Conservation (phyloP, 2,888 invertebrate species). For the Nomada ferruginata region DNA sequence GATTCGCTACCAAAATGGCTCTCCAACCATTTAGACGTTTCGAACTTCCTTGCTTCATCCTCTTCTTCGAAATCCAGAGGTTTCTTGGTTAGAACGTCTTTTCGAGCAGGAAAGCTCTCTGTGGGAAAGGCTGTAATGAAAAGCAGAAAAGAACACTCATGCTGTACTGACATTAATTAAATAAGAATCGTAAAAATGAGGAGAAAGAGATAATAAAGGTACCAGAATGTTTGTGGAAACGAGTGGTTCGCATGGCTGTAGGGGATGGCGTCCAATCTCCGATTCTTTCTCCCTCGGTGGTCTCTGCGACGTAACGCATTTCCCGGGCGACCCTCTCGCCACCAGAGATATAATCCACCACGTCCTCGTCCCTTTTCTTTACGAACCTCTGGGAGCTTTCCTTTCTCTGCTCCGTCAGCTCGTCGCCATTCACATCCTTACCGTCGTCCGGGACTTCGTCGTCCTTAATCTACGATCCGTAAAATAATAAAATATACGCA, state of each 20-base stretch:
- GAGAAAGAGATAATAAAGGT: neutral
- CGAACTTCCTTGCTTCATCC: conserved; percentile 94
- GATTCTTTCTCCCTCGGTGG: conserved; percentile 91
- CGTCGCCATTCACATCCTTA: conserved; percentile 80
- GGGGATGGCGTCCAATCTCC: conserved; percentile 83
- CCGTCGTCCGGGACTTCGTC: conserved; percentile 87
- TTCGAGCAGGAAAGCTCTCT: conserved; percentile 86
- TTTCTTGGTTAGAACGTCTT: conserved; percentile 92
- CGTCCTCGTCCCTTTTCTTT: conserved; percentile 92
- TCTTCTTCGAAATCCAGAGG: conserved; percentile 94
- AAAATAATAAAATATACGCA: neutral
- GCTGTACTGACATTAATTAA: neutral
- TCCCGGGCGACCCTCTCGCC: conserved; percentile 92
- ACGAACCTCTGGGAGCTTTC: conserved; percentile 87
- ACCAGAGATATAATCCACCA: conserved; percentile 93
- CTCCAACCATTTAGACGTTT: conserved; percentile 96
- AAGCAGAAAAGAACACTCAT: neutral
- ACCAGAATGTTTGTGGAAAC: conserved; percentile 76
- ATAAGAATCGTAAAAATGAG: neutral
- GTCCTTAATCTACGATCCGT: conserved; percentile 87
- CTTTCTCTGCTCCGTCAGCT: conserved; percentile 83
- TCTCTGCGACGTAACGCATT: conserved; percentile 92
- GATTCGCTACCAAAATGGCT: conserved; percentile 96
- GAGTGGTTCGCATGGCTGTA: conserved; percentile 76
- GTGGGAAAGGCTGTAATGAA: conserved; percentile 75